Base-by-base conservation (phyloP, 2,888 invertebrate species). In the Drosophila mimetica region DNA sequence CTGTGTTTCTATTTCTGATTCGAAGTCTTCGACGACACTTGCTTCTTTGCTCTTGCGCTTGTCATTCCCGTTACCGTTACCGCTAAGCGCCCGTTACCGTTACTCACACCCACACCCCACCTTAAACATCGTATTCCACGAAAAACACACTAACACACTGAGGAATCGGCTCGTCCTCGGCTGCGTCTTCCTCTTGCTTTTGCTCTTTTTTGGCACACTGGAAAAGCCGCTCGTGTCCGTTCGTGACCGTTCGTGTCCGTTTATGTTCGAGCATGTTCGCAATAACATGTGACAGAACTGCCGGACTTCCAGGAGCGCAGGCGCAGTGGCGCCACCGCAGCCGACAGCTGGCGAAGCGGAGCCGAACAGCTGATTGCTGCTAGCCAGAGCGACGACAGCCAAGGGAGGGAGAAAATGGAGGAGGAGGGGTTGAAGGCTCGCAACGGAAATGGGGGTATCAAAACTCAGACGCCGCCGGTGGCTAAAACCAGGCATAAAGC, bases 201-300 rank as follows among this genome's bases (percentile, higher is more conserved):
- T 74, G 53, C 63, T 71, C 55, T 58, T 57, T 79, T 79, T 74
- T 87, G 85, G 83, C 82, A 84, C 83, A 84, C 85, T 84, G 83
- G 83, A 83, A 84, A 7, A 7, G 9, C 20, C 18, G n/a, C 2
- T 53, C 30, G 52, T 32, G 78, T 64, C 58, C 75, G 74, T 71
- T 75, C 81, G 73, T 34, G 34, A 14, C n/a, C 66, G 71, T 73
- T 78, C 76, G 42, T 14, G 11, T 41, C 6, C 5, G 57, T 53
- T 55, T 18, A 16, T 47, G 30, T 36, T 9, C 11, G n/a, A 44
- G 47, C 46, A 14, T 25, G 50, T 34, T 48, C 54, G 54, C 25
- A 14, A 37, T 76, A 83, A 83, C 82, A 83, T 83, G 82, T 83
- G 82, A 86, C 77, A 69, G 51, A 25, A 44, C 36, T 46, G 37